Evolutionary conservation across 1,140 invertebrate species (phyloP).

Genomic region (Solenopsis fugax): DNA sequence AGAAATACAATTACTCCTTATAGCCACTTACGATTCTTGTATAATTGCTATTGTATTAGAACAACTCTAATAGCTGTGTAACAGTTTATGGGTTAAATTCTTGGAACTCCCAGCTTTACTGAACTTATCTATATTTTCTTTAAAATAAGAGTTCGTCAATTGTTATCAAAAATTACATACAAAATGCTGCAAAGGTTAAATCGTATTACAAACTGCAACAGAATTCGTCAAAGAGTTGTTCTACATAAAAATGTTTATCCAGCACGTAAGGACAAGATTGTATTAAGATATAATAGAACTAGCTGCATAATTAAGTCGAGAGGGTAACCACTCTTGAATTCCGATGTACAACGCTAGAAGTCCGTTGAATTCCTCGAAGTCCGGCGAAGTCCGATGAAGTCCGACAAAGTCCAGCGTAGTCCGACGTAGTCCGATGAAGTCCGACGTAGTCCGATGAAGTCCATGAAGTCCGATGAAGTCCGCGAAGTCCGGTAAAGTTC

Average conservation of each 20-base stretch:
- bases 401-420: too few species aligned
- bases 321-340: too few species aligned
- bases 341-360: too few species aligned
- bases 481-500: too few species aligned
- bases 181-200: slow-evolving; percentile 32
- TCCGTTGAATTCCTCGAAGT: too few species aligned
- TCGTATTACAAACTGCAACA: neutral
- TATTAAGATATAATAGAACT: neutral
- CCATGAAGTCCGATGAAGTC: too few species aligned
- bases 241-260: slow-evolving; percentile 12
- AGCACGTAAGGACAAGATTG: neutral
- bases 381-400: too few species aligned
- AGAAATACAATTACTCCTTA: too few species aligned
- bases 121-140: neutral
- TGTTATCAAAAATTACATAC: neutral
- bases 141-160: neutral
- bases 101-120: neutral
- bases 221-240: slow-evolving; percentile 35
- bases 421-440: too few species aligned
- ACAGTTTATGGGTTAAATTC: neutral
- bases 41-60: neutral
- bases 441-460: too few species aligned
- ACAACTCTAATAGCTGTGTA: neutral
- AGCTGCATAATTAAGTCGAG: neutral
- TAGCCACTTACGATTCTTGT: too few species aligned